Evolutionary conservation across 2,888 invertebrate species (phyloP).

Genomic region (Ceriagrion tenellum): DNA sequence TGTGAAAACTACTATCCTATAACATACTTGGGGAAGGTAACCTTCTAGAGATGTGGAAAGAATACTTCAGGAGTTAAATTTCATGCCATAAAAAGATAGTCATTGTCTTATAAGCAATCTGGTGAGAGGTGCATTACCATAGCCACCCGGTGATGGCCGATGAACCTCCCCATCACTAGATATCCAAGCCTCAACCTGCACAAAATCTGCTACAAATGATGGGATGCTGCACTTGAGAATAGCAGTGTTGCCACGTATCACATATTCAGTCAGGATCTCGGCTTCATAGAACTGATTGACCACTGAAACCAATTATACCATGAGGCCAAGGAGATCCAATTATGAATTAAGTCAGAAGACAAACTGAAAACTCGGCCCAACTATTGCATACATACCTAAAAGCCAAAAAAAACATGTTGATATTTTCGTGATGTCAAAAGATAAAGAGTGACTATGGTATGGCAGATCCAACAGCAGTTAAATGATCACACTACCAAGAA

Average conservation of each 20-base stretch:
- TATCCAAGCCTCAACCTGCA: slow-evolving; percentile 85
- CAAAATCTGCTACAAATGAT: slow-evolving; percentile 87
- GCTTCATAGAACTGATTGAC: slow-evolving; percentile 87
- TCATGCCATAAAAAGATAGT: not conserved
- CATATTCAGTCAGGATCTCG: slow-evolving; percentile 87
- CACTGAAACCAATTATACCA: slow-evolving; percentile 79
- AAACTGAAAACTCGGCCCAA: not conserved
- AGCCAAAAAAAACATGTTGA: not conserved
- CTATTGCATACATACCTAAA: not conserved
- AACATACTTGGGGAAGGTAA: not conserved
- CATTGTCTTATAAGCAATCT: not conserved
- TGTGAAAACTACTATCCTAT: not conserved
- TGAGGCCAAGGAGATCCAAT: slow-evolving; percentile 27
- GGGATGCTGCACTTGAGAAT: slow-evolving; percentile 87
- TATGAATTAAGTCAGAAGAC: not conserved
- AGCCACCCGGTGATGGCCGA: slow-evolving; percentile 50
- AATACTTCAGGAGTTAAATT: not conserved
- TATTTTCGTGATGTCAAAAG: not conserved
- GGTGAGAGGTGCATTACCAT: slow-evolving; percentile 58
- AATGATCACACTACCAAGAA: not conserved
- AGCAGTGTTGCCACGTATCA: slow-evolving; percentile 86
- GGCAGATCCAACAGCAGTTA: not conserved
- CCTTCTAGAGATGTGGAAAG: not conserved
- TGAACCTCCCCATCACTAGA: slow-evolving; percentile 83
- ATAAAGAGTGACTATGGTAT: not conserved